These are phyloP conservation scores for Lacerta viridis DNA, from an alignment of 2,797 vertebrate genomes.

Conservation along the genomic window DNA sequence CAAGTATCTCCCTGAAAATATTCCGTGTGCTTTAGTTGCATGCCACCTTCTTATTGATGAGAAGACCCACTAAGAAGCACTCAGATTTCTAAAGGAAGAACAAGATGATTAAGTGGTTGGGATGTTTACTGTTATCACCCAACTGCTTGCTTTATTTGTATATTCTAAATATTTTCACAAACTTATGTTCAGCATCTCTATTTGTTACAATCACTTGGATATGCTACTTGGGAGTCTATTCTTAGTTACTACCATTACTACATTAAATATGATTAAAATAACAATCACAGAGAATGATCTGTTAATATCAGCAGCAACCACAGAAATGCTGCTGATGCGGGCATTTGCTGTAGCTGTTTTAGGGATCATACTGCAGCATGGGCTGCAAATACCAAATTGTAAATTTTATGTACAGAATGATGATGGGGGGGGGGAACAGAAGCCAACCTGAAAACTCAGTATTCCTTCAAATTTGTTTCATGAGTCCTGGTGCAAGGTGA, in stretches of 20 bases:
- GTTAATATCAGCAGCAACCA: conserved; percentile 14
- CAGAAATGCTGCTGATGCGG: background rate
- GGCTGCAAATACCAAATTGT: background rate
- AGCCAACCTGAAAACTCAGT: background rate
- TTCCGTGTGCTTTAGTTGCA: background rate
- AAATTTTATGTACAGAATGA: background rate
- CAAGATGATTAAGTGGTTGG: background rate
- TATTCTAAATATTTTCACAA: background rate
- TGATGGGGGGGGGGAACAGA: too few relatives aligned
- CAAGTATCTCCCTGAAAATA: background rate
- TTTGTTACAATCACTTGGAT: conserved; percentile 13
- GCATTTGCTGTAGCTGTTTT: conserved; percentile 14
- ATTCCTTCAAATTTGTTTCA: background rate
- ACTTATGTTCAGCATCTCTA: background rate
- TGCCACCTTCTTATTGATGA: background rate
- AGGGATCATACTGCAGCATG: background rate
- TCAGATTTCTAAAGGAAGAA: conserved; percentile 22
- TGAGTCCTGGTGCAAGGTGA: background rate
- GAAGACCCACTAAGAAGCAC: background rate
- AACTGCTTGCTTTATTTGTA: conserved; percentile 1
- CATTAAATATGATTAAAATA: conserved; percentile 27
- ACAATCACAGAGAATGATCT: conserved; percentile 6
- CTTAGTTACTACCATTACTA: conserved; percentile 13
- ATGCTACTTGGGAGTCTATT: conserved; percentile 8
- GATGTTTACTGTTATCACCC: background rate